A percentile compares a stretch with the other conserved stretches of the same genome.
These are phyloP conservation scores for Vanessa tameamea DNA, from an alignment of 1,140 invertebrate genomes.

Conservation along the genomic window DNA sequence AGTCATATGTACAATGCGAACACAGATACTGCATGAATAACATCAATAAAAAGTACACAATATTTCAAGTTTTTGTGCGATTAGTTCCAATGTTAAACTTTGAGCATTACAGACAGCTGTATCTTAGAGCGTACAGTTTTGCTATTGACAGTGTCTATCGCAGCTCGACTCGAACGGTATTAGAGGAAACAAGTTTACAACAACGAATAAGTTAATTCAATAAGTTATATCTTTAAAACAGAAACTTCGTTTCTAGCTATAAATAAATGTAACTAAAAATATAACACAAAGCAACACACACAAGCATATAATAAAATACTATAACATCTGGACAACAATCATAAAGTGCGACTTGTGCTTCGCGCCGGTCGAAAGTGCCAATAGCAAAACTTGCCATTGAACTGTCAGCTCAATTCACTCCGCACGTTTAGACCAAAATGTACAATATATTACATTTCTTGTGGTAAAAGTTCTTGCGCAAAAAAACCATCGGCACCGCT, in stretches of 20 bases:
- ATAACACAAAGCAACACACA: slow-evolving; percentile 78
- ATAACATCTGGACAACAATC: slow-evolving; percentile 74
- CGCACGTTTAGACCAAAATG: slow-evolving; percentile 80
- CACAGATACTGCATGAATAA: slow-evolving; percentile 73
- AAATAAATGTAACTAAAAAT: slow-evolving; percentile 72
- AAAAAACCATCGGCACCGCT: slow-evolving; percentile 69
- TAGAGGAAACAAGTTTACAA: slow-evolving; percentile 69
- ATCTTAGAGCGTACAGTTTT: slow-evolving; percentile 74
- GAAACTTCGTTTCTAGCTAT: slow-evolving; percentile 77
- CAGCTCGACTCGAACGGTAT: slow-evolving; percentile 36
- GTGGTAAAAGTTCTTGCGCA: slow-evolving; percentile 76
- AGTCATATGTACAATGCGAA: slow-evolving; percentile 63
- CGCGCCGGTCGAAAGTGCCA: slow-evolving; percentile 61
- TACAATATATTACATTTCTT: slow-evolving; percentile 80
- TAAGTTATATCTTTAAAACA: slow-evolving; percentile 74
- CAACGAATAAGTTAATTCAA: slow-evolving; percentile 78
- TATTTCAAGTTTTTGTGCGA: slow-evolving; percentile 75
- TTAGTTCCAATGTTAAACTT: slow-evolving; percentile 75
- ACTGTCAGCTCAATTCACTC: slow-evolving; percentile 76
- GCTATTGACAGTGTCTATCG: slow-evolving; percentile 73
- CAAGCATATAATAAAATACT: slow-evolving; percentile 69
- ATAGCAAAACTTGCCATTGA: slow-evolving; percentile 77
- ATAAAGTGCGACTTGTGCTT: slow-evolving; percentile 67
- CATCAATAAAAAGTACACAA: slow-evolving; percentile 62
- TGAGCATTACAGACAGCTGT: slow-evolving; percentile 78